These are phyloP conservation scores for Metalampra italica DNA, from an alignment of 2,888 invertebrate genomes.

Conservation along the genomic window DNA sequence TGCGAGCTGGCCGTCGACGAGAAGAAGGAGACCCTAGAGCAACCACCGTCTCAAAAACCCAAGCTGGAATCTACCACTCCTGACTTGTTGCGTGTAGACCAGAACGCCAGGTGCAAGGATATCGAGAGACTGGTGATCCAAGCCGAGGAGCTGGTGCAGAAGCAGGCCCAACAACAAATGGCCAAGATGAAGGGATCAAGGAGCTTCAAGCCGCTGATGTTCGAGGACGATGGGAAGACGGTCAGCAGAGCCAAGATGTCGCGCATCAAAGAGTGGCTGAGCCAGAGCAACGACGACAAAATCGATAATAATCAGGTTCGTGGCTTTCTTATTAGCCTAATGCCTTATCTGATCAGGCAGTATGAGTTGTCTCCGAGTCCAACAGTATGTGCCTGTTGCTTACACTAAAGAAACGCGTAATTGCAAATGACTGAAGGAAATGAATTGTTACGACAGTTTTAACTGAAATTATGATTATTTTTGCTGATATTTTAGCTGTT, in stretches of 20 bases:
- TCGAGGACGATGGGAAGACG: constrained; percentile 70
- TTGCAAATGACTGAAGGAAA: too few relatives aligned
- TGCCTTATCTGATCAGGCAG: too few relatives aligned
- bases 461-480: too few relatives aligned
- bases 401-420: too few relatives aligned
- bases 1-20: constrained; percentile 62
- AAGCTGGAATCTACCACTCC: constrained; percentile 63
- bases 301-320: constrained; percentile 62
- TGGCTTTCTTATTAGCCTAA: constrained; percentile 6
- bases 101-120: constrained; percentile 77
- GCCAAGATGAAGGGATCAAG: constrained; percentile 67
- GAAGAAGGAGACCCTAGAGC: constrained; percentile 45
- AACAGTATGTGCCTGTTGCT: too few relatives aligned
- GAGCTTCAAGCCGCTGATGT: constrained; percentile 72
- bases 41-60: constrained; percentile 48
- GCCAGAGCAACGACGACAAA: constrained; percentile 70
- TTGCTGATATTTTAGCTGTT: too few relatives aligned
- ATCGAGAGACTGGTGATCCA: constrained; percentile 87
- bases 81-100: constrained; percentile 68
- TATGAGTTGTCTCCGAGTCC: too few relatives aligned
- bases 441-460: too few relatives aligned
- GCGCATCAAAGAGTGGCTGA: constrained; percentile 84
- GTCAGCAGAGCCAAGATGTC: constrained; percentile 80
- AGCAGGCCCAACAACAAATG: constrained; percentile 69
- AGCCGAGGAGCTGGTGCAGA: constrained; percentile 88